Base-by-base conservation (phyloP, 35 echinoderm and acorn worm genomes). In the Ophiothrix spiculata region DNA sequence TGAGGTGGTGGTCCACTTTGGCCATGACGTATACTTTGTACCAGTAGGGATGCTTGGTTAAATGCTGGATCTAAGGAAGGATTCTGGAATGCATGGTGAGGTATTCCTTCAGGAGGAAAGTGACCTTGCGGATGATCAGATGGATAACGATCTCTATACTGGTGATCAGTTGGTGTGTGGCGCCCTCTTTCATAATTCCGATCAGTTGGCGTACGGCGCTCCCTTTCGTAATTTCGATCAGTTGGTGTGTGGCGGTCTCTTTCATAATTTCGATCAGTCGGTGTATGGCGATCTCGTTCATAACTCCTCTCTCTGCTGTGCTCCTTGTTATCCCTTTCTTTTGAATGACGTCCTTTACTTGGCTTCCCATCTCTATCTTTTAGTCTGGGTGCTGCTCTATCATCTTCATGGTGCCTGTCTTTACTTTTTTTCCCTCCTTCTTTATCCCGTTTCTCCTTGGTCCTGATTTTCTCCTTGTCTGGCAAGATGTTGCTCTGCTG, bases 341-440 rank as follows among this genome's bases (percentile, higher is more conserved):
- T 69, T 12, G 60, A 25, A 15, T 37, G 54, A 25, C 54, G 32
- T 33, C 37, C 54, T 35, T 17, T 84, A 60, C 69, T 56, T 32
- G 38, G 45, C 45, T 54, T 54, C 8, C 21, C 39, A 35, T 69
- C 81, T 35, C 33, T 63, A 36, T 35, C 54, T 36, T 37, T 84
- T 76, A 37, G 6, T 76, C 84, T 77, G 31, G 41, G 11, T 56
- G 19, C 35, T 63, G 54, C 19, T 41, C 77, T 29, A 31, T 77
- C 75, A 40, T 46, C 39, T 21, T 39, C n/a, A 40, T 34, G n/a
- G 6, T 64, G 31, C 33, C 84, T 64, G 34, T 86, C 63, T 39
- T 86, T 74, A 28, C 69, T 74, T 76, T 74, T 34, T 40, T 86
- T 64, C 36, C 84, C 40, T 38, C 84, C 28, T 0, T 63, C 41